A percentile compares a stretch with the other conserved stretches of the same genome.
Evolutionary conservation across 2,797 vertebrate genomes (phyloP).

Genomic region (Sciaenops ocellatus): DNA sequence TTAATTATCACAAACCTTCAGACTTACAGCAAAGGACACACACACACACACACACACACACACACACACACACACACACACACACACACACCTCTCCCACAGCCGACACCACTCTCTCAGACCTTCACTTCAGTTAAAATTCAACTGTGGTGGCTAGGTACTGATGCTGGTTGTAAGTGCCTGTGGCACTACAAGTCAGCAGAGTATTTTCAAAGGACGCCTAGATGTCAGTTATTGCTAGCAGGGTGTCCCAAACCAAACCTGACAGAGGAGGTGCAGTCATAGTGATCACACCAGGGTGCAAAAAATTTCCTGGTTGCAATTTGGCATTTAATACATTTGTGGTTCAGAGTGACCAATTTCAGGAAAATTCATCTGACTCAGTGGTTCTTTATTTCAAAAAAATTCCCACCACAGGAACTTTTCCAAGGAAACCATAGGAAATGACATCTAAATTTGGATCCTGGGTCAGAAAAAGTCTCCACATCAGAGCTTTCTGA

Average conservation of each 20-base stretch:
- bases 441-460: neutral
- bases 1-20: constrained; percentile 90
- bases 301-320: constrained; percentile 10
- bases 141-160: constrained; percentile 28
- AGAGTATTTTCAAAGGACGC: constrained; percentile 60
- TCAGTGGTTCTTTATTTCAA: neutral
- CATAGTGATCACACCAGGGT: constrained; percentile 32
- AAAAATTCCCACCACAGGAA: neutral
- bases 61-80: constrained; percentile 25
- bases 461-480: neutral
- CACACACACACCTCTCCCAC: constrained; percentile 18
- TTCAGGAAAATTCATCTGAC: constrained; percentile 6
- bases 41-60: constrained; percentile 41
- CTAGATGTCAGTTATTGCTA: constrained; percentile 58
- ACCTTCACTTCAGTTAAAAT: constrained; percentile 56
- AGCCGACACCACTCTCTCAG: constrained; percentile 31
- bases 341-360: neutral
- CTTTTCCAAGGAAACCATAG: neutral
- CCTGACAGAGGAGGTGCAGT: constrained; percentile 24
- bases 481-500: neutral
- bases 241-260: constrained; percentile 47
- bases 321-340: constrained; percentile 20
- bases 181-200: constrained; percentile 53
- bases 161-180: constrained; percentile 52
- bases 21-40: constrained; percentile 87